Base-by-base conservation (phyloP, 2,888 invertebrate genomes). In the Noctua comes region DNA sequence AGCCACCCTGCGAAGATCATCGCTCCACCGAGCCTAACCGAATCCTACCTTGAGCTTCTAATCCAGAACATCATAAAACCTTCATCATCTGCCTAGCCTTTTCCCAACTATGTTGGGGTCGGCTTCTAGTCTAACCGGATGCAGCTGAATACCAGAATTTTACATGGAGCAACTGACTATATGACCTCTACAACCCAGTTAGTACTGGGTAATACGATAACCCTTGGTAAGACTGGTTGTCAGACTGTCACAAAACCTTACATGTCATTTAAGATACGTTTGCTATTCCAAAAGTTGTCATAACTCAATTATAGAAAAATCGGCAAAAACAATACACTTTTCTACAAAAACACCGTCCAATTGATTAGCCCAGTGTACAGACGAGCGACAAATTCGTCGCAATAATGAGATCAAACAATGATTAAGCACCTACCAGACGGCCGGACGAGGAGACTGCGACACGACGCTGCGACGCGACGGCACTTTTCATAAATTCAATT, bases 401-500 rank as follows among this genome's bases (percentile, higher is more conserved):
- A 89, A 86, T 94, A 94, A 95, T 94, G 90, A 94, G 93, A 95
- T 96, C 94, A 96, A 96, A 96, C 94, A 96, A 91, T 95, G 91
- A 95, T 96, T 95, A 96, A 77, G 89, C 91, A 88, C n/a, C 64
- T n/a, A 59, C 48, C 79, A 27, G 48, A 68, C 48, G 79, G 90
- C 86, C 88, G 76, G 77, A 64, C 82, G 77, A 68, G 84, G 85
- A 88, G 62, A 84, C 87, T 87, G 80, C 83, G 78, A 80, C 73
- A 54, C 79, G 84, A 80, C 85, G 74, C 71, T n/a, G 78, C 86
- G 79, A 82, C 86, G 46, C 88, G 86, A 83, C 90, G 83, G 85
- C 89, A 95, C 93, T 95, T 95, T 95, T 95, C 94, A 94, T 95
- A 94, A 96, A 96, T 95, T 96, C 95, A 96, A 96, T 96, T 95